Percentiles rank a stretch among this genome's conserved stretches.
Conservation (phyloP, 2,888 invertebrate genomes). For the Catocala nupta region DNA sequence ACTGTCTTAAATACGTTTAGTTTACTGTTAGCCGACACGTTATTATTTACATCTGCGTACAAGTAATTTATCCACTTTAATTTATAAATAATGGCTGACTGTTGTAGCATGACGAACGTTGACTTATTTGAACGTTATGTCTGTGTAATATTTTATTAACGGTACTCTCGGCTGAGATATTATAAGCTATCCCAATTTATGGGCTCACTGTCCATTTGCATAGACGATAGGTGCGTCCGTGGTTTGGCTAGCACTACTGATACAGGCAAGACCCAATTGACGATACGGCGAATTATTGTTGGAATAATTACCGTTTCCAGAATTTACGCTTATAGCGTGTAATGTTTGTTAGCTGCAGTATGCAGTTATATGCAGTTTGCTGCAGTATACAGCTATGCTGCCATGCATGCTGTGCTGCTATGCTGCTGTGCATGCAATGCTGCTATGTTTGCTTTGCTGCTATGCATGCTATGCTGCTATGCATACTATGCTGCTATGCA, state of each 20-base stretch:
- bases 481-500: no score
- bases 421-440: no score
- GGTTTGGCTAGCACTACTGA: constrained; percentile 18
- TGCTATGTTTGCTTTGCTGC: no score
- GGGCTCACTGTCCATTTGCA: constrained; percentile 59
- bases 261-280: constrained; percentile 24
- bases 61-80: constrained; percentile 45
- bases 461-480: no score
- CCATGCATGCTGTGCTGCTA: no score
- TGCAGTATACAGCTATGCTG: no score
- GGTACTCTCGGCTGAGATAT: constrained; percentile 61
- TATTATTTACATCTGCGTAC: constrained; percentile 36
- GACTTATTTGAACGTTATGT: constrained; percentile 74
- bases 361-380: neutral
- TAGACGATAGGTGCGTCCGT: constrained; percentile 43
- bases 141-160: constrained; percentile 74
- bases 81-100: constrained; percentile 46
- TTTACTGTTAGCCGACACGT: constrained; percentile 34
- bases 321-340: no score
- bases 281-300: constrained; percentile 11
- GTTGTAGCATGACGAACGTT: constrained; percentile 69
- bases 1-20: constrained; percentile 9
- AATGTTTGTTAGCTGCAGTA: neutral
- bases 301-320: no score
- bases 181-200: constrained; percentile 72